Evolutionary conservation across 2,113 vertebrate species (phyloP).

Genomic region (Speoplatyrhinus poulsoni): DNA sequence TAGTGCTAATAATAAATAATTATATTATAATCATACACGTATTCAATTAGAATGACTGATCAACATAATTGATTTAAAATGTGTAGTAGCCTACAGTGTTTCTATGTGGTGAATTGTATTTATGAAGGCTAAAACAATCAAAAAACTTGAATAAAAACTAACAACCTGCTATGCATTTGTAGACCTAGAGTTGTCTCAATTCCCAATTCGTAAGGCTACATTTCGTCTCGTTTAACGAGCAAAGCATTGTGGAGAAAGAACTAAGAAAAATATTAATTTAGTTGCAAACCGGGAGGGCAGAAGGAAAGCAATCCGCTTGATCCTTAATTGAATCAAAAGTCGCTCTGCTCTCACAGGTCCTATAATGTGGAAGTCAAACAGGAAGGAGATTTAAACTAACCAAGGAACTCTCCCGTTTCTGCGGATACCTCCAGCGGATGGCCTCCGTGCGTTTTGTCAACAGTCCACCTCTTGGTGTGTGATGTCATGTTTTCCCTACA

Average conservation of each 20-base stretch:
- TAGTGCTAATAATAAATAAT: too few species aligned
- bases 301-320: slow-evolving; percentile 35
- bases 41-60: too few species aligned
- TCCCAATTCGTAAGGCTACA: not conserved
- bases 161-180: not conserved
- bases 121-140: too few species aligned
- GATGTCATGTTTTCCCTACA: slow-evolving; percentile 56
- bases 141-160: too few species aligned
- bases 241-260: not conserved
- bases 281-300: not conserved
- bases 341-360: slow-evolving; percentile 25
- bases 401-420: slow-evolving; percentile 48
- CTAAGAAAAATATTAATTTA: slow-evolving; percentile 19
- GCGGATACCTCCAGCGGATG: slow-evolving; percentile 43
- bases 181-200: not conserved
- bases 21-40: too few species aligned
- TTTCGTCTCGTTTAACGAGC: not conserved
- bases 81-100: too few species aligned
- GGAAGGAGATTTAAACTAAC: slow-evolving; percentile 61
- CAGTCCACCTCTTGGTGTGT: slow-evolving; percentile 60
- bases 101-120: too few species aligned
- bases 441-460: slow-evolving; percentile 55
- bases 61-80: too few species aligned
- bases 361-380: slow-evolving; percentile 59
- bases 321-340: slow-evolving; percentile 48